These are phyloP conservation scores for Lacerta bilineata DNA, from an alignment of 2,797 vertebrate species.

Conservation along the genomic window DNA sequence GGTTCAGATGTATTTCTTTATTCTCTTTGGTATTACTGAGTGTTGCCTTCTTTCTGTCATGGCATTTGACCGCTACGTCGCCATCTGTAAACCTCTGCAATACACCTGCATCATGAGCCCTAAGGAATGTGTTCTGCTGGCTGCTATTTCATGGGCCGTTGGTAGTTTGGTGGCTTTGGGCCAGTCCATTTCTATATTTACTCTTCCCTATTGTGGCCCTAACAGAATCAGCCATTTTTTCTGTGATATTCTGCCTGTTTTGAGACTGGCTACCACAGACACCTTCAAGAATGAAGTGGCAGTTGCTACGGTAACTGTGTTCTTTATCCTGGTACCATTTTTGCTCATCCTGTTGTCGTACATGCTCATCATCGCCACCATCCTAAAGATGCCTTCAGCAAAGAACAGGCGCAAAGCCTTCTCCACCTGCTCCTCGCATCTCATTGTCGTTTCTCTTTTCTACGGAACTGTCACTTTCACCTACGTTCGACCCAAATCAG, in stretches of 20 bases:
- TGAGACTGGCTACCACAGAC: constrained; percentile 55
- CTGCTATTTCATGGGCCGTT: constrained; percentile 60
- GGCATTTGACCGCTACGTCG: too few species aligned
- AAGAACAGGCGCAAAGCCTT: constrained; percentile 74
- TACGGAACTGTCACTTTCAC: constrained; percentile 44
- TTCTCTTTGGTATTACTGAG: constrained; percentile 65
- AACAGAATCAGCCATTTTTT: constrained; percentile 64
- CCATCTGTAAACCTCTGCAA: constrained; percentile 56
- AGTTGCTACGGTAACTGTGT: constrained; percentile 48
- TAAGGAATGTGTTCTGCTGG: constrained; percentile 44
- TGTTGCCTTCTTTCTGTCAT: constrained; percentile 64
- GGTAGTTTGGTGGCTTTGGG: constrained; percentile 60
- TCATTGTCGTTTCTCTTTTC: constrained; percentile 46
- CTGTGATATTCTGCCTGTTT: constrained; percentile 65
- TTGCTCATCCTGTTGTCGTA: constrained; percentile 79
- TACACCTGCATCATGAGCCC: constrained; percentile 59
- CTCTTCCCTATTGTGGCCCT: constrained; percentile 56
- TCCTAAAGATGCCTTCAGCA: constrained; percentile 68
- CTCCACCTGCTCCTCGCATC: constrained; percentile 71
- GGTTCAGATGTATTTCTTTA: constrained; percentile 64
- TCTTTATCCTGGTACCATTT: constrained; percentile 70
- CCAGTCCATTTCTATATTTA: constrained; percentile 63
- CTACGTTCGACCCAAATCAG: constrained; percentile 47
- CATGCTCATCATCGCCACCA: constrained; percentile 64
- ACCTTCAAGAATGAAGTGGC: constrained; percentile 59